These are phyloP conservation scores for Xiphophorus birchmanni DNA, from an alignment of 2,797 vertebrate genomes.

Conservation along the genomic window DNA sequence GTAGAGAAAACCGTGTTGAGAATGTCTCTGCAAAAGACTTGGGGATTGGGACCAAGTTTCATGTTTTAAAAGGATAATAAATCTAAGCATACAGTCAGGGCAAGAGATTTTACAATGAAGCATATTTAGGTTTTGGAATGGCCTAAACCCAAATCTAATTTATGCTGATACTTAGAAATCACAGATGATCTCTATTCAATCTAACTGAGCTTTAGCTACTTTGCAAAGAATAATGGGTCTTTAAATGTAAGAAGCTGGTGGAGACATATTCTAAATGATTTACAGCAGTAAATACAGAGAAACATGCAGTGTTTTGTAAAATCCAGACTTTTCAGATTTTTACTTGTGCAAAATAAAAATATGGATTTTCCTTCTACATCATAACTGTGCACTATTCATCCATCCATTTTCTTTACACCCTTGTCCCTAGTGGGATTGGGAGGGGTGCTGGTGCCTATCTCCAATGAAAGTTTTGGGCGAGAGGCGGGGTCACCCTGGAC, in stretches of 20 bases:
- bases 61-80: background rate
- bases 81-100: background rate
- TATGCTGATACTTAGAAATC: background rate
- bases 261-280: background rate
- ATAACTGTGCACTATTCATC: background rate
- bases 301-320: background rate
- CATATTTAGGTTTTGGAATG: background rate
- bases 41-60: background rate
- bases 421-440: too few relatives aligned
- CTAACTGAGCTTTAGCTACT: background rate
- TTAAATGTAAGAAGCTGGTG: background rate
- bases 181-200: background rate
- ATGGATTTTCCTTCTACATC: background rate
- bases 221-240: background rate
- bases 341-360: background rate
- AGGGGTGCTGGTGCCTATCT: too few relatives aligned
- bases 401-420: too few relatives aligned
- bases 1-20: background rate
- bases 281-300: background rate
- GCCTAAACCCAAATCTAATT: background rate
- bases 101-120: too few relatives aligned
- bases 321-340: background rate
- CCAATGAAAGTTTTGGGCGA: too few relatives aligned
- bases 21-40: background rate
- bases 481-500: too few relatives aligned